A percentile compares a stretch with the other conserved stretches of the same genome.
phyloP scores from a whole-genome alignment of 2,113 vertebrate genomes.

The Indri indri region DNA sequence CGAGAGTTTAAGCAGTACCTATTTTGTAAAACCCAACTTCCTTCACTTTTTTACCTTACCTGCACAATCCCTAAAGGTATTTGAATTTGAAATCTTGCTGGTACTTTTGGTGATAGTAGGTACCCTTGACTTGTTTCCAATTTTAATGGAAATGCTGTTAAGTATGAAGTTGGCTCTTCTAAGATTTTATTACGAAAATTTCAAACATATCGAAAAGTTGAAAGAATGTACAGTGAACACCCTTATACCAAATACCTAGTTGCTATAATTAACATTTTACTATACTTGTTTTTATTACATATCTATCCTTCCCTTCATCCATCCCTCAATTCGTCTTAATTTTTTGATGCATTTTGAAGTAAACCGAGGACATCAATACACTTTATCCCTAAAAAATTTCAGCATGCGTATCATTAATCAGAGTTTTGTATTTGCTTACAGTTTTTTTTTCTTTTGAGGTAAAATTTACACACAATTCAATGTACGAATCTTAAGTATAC shows the following conservation, averaged over 20 bases:
- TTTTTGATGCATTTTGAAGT: conserved; percentile 51
- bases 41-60: background rate
- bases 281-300: conserved; percentile 11
- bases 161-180: background rate
- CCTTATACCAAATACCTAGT: background rate
- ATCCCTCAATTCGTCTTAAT: background rate
- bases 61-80: background rate
- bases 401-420: background rate
- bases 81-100: conserved; percentile 19
- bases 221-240: background rate
- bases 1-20: background rate
- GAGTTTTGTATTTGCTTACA: background rate
- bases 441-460: background rate
- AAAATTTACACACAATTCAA: background rate
- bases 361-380: background rate
- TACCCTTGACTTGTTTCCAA: conserved; percentile 31
- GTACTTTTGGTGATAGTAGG: background rate
- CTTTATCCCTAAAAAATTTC: conserved; percentile 9
- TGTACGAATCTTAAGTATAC: background rate
- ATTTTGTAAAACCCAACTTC: background rate
- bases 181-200: conserved; percentile 47
- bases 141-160: background rate
- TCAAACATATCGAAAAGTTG: conserved; percentile 16
- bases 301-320: background rate
- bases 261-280: background rate